Conservation (phyloP, 2,797 vertebrate species). For the Dendrocincla tyrannina region DNA sequence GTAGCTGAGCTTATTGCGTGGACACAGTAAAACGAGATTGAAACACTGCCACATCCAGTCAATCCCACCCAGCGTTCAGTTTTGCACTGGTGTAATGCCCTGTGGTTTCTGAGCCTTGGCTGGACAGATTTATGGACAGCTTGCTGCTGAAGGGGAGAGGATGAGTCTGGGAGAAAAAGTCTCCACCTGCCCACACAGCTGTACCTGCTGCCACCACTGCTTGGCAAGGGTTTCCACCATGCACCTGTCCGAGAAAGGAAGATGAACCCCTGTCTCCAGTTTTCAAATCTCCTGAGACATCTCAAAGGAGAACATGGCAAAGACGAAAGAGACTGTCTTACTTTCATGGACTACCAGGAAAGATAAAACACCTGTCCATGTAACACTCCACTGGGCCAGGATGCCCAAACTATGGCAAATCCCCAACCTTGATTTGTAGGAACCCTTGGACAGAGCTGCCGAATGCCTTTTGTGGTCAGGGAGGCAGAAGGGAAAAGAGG, state of each 20-base stretch:
- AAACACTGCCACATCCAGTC: not conserved
- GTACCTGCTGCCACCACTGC: not conserved
- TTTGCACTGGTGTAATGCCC: not conserved
- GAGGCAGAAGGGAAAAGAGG: not conserved
- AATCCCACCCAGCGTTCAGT: not conserved
- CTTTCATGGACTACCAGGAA: not conserved
- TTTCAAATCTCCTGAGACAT: not conserved
- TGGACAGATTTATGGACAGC: not conserved
- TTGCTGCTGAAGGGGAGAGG: not conserved
- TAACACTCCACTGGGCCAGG: not conserved
- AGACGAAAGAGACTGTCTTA: not conserved
- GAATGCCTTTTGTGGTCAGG: accelerated
- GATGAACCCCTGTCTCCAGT: not conserved
- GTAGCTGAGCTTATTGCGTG: not conserved
- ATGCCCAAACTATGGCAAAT: not conserved
- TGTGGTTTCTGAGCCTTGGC: not conserved
- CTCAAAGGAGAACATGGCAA: not conserved
- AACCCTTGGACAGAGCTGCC: not conserved
- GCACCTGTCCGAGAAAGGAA: not conserved
- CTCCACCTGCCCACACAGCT: not conserved
- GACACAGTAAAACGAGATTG: not conserved
- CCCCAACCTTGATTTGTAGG: not conserved
- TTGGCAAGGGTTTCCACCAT: not conserved
- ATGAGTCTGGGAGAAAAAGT: not conserved
- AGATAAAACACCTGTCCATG: not conserved